Base-by-base conservation (phyloP, 2,888 invertebrate genomes). In the Parapristionchus giblindavisi region DNA sequence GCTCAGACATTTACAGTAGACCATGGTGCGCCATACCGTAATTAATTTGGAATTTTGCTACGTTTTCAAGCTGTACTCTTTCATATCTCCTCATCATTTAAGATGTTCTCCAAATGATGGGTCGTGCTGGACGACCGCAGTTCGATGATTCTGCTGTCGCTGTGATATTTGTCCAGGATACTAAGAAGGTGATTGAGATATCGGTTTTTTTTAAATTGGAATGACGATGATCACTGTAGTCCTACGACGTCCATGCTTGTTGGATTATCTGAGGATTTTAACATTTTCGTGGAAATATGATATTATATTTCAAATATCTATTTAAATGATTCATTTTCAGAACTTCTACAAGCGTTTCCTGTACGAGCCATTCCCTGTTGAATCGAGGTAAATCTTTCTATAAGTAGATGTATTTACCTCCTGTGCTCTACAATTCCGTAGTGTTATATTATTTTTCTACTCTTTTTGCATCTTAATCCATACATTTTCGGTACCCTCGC, bases 41-140 rank as follows among this genome's bases (percentile, higher is more conserved):
- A 43, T 14, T 43, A 14, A 43, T 43, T 14, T 17, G 11, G 17
- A 43, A 17, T 43, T 43, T 43, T 8, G 43, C 43, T 43, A 43
- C n/a, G n/a, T n/a, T n/a, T n/a, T n/a, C n/a, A n/a, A n/a, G n/a
- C 11, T 65, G 43, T 24, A 17, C 29, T 3, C 5, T 32, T 43
- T 14, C 8, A 60, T 3, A 43, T 14, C 27, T 40, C 32, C 72
- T 48, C 34, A 6, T 11, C 21, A 27, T 17, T 87, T 8, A 81
- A 90, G 98, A 99, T 90, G 97, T 99, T 0, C 90, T 99, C 76
- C 99, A 99, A 90, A 99, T 99, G 99, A 98, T 99, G 93, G 99
- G 99, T 1, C 91, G 99, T 75, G 99, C 99, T 76, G 99, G 99
- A 0, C 91, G 99, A 73, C 99, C 99, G 0, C 94, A 99, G 90